Percentiles rank a stretch among this genome's conserved stretches.
Conservation (phyloP, 1,140 invertebrate genomes). For the Trialeurodes vaporariorum region DNA sequence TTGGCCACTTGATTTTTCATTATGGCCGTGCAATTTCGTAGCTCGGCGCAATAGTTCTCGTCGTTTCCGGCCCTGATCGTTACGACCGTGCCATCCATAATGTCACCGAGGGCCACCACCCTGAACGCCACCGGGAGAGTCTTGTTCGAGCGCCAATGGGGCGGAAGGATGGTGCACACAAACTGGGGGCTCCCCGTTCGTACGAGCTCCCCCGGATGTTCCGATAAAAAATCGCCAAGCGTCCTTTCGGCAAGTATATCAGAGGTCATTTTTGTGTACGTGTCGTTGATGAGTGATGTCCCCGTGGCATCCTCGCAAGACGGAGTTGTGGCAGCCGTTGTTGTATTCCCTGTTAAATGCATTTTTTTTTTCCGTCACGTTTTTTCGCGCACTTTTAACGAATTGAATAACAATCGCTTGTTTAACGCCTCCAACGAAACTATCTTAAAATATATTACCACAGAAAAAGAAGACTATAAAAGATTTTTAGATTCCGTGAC, state of each 20-base stretch:
- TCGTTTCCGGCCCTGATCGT: slow-evolving; percentile 94
- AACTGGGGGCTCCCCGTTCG: slow-evolving; percentile 85
- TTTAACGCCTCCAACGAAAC: too few relatives aligned
- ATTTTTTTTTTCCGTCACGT: too few relatives aligned
- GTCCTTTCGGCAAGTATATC: slow-evolving; percentile 75
- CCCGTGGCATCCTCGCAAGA: slow-evolving; percentile 35
- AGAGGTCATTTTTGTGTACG: slow-evolving; percentile 78
- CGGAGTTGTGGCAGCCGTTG: slow-evolving; percentile 33
- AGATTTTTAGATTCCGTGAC: too few relatives aligned
- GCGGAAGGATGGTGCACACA: slow-evolving; percentile 82
- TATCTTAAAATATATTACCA: too few relatives aligned
- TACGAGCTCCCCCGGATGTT: slow-evolving; percentile 85
- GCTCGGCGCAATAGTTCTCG: slow-evolving; percentile 90
- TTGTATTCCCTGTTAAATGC: slow-evolving; percentile 37
- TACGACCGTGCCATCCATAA: slow-evolving; percentile 90
- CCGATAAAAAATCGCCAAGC: slow-evolving; percentile 76
- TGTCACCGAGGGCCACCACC: slow-evolving; percentile 79
- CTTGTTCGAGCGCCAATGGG: slow-evolving; percentile 96
- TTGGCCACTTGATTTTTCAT: slow-evolving; percentile 98
- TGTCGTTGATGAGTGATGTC: slow-evolving; percentile 54
- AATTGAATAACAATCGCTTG: too few relatives aligned
- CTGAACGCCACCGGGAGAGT: slow-evolving; percentile 90
- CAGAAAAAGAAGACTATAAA: too few relatives aligned
- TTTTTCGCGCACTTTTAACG: too few relatives aligned
- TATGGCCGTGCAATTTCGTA: slow-evolving; percentile 83